Evolutionary conservation across 2,113 vertebrate genomes (phyloP), one percentile per base, ranked within the genome.

Genomic region (Vimba vimba): DNA sequence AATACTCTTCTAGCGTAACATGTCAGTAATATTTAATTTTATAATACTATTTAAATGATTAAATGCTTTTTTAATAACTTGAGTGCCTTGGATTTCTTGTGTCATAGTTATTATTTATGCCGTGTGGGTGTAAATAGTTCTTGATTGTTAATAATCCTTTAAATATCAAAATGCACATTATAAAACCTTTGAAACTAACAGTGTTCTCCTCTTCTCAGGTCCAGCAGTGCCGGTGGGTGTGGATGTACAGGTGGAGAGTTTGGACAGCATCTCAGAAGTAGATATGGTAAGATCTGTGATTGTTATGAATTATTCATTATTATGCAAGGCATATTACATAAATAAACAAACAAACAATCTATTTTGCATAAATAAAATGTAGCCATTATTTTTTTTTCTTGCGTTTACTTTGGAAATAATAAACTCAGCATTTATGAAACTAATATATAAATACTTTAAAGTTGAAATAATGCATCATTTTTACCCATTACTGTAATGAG

Each of bases 191-290:
- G 9, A 71, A 43, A 23, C 9, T 6, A 43, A 12, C 23, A 43
- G 0, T n/a, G 21, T n/a, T 43, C 0, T 87, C 23, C 79, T 82
- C 23, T 45, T 62, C 86, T 8, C 93, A 99, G 98, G 98, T 84
- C 98, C 98, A 59, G 97, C 97, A 3, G 97, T 99, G 86, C 97
- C 98, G 0, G 97, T 99, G 82, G 97, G 97, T 2, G 96, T 99
- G 83, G 97, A 99, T 88, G 98, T 98, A 60, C 97, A 99, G 92
- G 96, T 99, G 90, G 98, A 99, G 92, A 99, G 97, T 75, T 92
- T 99, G 93, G 98, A 99, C 93, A 97, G 97, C 90, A 99, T 99
- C 93, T 99, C 98, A 23, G 97, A 99, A 91, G 97, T 99, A 76
- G 97, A 99, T 94, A 99, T 99, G 98, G 98, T 99, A 92, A 0